Evolutionary conservation across 2,113 vertebrate species (phyloP).

Genomic region (Leptodactylus fuscus): DNA sequence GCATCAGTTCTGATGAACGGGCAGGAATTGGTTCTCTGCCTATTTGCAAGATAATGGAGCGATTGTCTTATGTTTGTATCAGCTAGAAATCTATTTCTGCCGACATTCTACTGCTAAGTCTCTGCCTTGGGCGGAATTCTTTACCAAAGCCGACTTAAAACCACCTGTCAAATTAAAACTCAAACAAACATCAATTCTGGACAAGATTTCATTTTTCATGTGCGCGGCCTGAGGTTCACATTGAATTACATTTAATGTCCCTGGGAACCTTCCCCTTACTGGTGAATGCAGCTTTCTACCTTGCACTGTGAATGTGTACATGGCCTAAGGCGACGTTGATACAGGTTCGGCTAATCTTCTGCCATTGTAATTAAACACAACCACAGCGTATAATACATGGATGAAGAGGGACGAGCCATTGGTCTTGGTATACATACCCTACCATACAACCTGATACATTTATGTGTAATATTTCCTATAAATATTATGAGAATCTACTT

Average conservation of each 20-base stretch:
- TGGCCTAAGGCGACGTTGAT: constrained; percentile 15
- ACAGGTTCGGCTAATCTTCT: neutral
- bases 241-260: neutral
- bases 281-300: constrained; percentile 4
- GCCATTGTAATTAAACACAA: neutral
- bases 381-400: neutral
- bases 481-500: neutral
- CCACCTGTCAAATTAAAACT: constrained; percentile 49
- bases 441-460: neutral
- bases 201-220: constrained; percentile 39
- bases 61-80: constrained; percentile 14
- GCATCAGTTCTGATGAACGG: neutral
- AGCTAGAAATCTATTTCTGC: constrained; percentile 19
- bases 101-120: constrained; percentile 22
- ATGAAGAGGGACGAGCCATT: neutral
- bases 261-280: constrained; percentile 18
- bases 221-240: constrained; percentile 1
- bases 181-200: constrained; percentile 17
- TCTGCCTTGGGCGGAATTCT: constrained; percentile 41
- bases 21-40: neutral
- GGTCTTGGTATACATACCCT: neutral
- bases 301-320: constrained; percentile 34
- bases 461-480: neutral
- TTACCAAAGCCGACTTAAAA: constrained; percentile 38
- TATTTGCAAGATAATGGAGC: neutral